Evolutionary conservation across 2,113 vertebrate species (phyloP), one percentile per base, ranked within the genome.

Genomic region (Geococcyx californianus): DNA sequence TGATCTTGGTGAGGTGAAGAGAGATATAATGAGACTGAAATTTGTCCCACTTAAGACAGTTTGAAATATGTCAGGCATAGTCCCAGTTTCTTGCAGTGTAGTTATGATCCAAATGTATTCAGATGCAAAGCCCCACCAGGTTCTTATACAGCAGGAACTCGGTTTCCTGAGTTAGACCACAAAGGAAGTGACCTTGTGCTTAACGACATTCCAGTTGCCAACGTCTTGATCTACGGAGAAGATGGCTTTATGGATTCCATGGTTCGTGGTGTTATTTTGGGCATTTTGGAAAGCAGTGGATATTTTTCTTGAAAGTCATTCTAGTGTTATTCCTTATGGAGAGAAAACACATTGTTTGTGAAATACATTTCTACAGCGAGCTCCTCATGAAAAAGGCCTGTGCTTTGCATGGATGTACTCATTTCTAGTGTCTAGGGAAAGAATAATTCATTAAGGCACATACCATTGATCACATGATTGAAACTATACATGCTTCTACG

Each of bases 141-240:
- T 94, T 91, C 75, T 83, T 83, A n/a, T 77, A 42, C 55, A 86
- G 63, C 78, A 91, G 82, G 67, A 91, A 69, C 75, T 90, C 68
- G 6, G 29, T 77, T 95, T 95, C 81, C 87, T 85, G 81, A 89
- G 54, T 84, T 58, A 51, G 42, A 79, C 74, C 63, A 87, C 89
- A 89, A 58, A 95, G 91, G 78, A 93, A 95, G 42, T 86, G 70
- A 83, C 84, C 75, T 66, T 79, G 51, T 80, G 78, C 23, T 90
- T 83, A 78, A 87, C 77, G 76, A 28, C 75, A 45, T 93, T 95
- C 40, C 66, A 73, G 1, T 42, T 93, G 82, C 59, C 82, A 77
- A 9, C 4, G 0, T 47, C 34, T 70, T 91, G 45, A 79, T 89
- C 42, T 93, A 19, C 59, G 67, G 55, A 76, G 82, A 58, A 45